Percentiles rank a stretch among this genome's conserved stretches.
phyloP scores from a whole-genome alignment of 2,888 invertebrate species.

The Schrankia costaestrigalis region DNA sequence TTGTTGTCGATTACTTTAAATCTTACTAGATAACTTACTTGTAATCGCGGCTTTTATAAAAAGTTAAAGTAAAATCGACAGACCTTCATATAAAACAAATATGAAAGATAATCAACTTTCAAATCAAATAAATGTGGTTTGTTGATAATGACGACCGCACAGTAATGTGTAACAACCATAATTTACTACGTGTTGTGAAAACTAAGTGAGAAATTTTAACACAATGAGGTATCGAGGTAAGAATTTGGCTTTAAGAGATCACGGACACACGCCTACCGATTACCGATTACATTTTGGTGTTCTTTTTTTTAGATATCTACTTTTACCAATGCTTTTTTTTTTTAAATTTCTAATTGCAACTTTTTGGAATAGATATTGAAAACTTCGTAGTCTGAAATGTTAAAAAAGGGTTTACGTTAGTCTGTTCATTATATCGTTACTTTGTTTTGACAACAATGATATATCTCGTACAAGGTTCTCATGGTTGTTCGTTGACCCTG shows the following conservation, averaged over 20 bases:
- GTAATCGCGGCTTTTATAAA: too few relatives aligned
- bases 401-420: background rate
- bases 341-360: conserved; percentile 1
- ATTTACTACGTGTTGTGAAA: conserved; percentile 36
- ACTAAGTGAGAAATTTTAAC: conserved; percentile 34
- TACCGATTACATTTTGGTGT: conserved; percentile 23
- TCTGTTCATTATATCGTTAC: background rate
- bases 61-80: too few relatives aligned
- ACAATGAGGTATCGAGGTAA: conserved; percentile 38
- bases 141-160: conserved; percentile 9
- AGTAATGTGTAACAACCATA: conserved; percentile 18
- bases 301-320: background rate
- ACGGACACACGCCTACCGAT: conserved; percentile 29
- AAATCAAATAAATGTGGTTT: conserved; percentile 21
- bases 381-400: background rate
- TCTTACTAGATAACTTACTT: too few relatives aligned
- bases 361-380: background rate
- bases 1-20: too few relatives aligned
- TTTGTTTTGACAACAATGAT: conserved; percentile 11
- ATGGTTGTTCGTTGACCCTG: conserved; percentile 39
- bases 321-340: conserved; percentile 1
- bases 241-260: conserved; percentile 38
- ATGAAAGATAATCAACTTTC: conserved; percentile 18
- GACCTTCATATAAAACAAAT: too few relatives aligned
- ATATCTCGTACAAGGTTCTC: conserved; percentile 12